Evolutionary conservation across 2,113 vertebrate genomes (phyloP).

Genomic region (Phalacrocorax aristotelis): DNA sequence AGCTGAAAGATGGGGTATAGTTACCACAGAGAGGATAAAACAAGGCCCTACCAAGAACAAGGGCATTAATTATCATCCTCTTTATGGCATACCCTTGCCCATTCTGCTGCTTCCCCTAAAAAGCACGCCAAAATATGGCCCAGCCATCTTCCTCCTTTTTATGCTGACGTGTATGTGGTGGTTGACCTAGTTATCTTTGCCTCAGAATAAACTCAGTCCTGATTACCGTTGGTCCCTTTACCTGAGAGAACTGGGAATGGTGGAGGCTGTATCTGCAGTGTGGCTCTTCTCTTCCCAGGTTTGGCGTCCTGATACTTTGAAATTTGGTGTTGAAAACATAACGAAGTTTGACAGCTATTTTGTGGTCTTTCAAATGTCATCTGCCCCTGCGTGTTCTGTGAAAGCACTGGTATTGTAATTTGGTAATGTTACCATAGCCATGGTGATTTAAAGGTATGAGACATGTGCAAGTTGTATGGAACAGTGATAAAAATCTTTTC

Average conservation of each 20-base stretch:
- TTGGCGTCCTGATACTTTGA: background rate
- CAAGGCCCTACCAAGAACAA: background rate
- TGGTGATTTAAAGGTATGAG: background rate
- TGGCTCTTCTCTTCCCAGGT: background rate
- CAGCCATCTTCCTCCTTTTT: background rate
- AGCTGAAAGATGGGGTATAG: background rate
- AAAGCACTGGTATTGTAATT: background rate
- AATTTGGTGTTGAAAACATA: background rate
- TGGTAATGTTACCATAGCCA: fast-evolving
- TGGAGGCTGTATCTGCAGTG: background rate
- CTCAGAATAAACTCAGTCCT: background rate
- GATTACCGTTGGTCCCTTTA: background rate
- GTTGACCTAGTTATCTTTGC: background rate
- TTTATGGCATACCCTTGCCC: background rate
- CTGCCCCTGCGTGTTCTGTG: background rate
- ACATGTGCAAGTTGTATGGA: background rate
- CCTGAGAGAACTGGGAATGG: background rate
- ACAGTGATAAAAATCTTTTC: background rate
- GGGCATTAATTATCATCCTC: slow-evolving; percentile 26
- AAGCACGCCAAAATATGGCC: background rate
- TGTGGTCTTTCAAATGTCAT: background rate
- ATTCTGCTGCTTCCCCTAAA: background rate
- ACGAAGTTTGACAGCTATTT: background rate
- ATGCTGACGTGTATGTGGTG: background rate
- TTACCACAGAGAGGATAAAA: slow-evolving; percentile 45